Conservation (phyloP, 2,888 invertebrate genomes). For the Crematogaster levior region DNA sequence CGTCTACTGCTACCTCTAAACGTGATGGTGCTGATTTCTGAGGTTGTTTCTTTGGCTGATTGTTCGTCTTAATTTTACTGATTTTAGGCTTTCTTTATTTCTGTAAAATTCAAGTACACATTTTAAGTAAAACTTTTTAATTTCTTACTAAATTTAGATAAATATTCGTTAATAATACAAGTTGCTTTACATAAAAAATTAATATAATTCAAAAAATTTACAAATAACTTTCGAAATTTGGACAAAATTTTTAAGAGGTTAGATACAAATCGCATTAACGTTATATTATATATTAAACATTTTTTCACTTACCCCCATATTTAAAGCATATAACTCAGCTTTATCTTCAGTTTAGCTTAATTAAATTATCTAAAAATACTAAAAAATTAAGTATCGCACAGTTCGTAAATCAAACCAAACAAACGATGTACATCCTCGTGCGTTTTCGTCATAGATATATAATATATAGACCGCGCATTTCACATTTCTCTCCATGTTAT, state of each 20-base stretch:
- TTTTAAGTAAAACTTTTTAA: background rate
- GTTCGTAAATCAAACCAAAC: background rate
- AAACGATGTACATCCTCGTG: background rate
- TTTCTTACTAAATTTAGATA: background rate
- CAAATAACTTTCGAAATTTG: background rate
- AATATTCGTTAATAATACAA: background rate
- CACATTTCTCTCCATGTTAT: too few species aligned
- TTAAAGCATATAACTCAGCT: background rate
- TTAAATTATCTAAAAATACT: background rate
- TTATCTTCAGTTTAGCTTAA: too few species aligned
- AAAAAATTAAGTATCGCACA: background rate
- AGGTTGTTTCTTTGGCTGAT: conserved; percentile 83
- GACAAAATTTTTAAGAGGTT: conserved; percentile 20
- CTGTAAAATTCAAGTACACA: conserved; percentile 78
- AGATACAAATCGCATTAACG: background rate
- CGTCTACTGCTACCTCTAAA: conserved; percentile 78
- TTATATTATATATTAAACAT: background rate
- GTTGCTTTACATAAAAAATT: background rate
- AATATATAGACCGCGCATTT: too few species aligned
- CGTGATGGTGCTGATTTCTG: conserved; percentile 71
- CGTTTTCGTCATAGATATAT: too few species aligned
- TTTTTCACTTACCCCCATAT: conserved; percentile 32
- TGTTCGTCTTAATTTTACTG: conserved; percentile 84
- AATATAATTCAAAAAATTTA: background rate
- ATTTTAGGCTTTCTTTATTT: conserved; percentile 86